phyloP scores from a whole-genome alignment of 2,888 invertebrate genomes.

The Stomorhina lunata region DNA sequence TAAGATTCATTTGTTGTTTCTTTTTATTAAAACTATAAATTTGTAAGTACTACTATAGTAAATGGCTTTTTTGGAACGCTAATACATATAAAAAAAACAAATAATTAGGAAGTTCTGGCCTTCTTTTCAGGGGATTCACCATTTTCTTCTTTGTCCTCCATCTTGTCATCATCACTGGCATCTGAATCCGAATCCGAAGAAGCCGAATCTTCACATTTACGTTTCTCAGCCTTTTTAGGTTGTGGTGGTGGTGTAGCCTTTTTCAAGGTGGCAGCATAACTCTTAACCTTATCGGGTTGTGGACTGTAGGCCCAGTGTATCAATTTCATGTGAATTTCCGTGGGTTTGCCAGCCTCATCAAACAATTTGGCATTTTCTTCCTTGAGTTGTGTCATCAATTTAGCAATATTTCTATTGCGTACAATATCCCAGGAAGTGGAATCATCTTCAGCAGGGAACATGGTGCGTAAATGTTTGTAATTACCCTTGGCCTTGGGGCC shows the following conservation, averaged over 20 bases:
- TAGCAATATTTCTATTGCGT: constrained; percentile 84
- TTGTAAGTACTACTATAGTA: constrained; percentile 56
- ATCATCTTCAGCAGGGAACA: constrained; percentile 81
- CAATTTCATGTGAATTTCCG: constrained; percentile 84
- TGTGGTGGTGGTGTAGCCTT: constrained; percentile 24
- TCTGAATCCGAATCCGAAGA: constrained; percentile 46
- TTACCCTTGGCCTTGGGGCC: constrained; percentile 82
- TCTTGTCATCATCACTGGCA: constrained; percentile 56
- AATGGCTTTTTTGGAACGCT: constrained; percentile 45
- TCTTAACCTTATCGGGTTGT: constrained; percentile 85
- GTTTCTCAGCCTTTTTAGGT: constrained; percentile 74
- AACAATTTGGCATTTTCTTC: constrained; percentile 84
- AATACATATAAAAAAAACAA: not conserved
- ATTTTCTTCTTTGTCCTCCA: constrained; percentile 52
- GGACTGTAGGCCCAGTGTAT: constrained; percentile 89
- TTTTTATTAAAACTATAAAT: constrained; percentile 46
- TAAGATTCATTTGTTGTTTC: not conserved
- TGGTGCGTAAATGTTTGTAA: constrained; percentile 87
- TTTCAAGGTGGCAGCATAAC: constrained; percentile 78
- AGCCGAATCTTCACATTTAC: constrained; percentile 76
- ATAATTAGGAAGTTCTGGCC: constrained; percentile 59
- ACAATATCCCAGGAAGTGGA: constrained; percentile 88
- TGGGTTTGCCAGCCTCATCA: constrained; percentile 85
- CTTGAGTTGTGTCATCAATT: constrained; percentile 82
- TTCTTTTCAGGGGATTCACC: constrained; percentile 70